A percentile compares a stretch with the other conserved stretches of the same genome.
phyloP scores from a whole-genome alignment of 2,113 vertebrate species.

The Sinosuthora webbiana region DNA sequence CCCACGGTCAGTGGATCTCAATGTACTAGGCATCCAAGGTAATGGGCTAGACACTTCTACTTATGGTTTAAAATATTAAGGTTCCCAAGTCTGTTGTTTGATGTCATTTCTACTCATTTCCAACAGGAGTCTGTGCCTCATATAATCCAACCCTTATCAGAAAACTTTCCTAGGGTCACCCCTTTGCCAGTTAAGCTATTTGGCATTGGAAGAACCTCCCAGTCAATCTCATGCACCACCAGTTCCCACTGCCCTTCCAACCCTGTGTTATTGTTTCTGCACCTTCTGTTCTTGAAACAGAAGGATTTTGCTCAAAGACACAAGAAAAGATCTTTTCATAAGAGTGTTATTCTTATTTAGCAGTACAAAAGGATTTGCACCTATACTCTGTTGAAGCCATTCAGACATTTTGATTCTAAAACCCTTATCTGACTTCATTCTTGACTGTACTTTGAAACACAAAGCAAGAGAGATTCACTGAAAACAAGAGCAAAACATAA shows the following conservation, averaged over 20 bases:
- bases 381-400: not conserved
- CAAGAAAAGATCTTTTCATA: not conserved
- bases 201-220: not conserved
- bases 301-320: not conserved
- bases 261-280: not conserved
- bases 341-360: not conserved
- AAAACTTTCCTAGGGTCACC: not conserved
- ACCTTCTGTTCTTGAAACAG: not conserved
- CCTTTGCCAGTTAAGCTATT: not conserved
- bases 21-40: not conserved
- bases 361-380: not conserved
- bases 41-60: not conserved
- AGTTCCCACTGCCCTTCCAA: not conserved
- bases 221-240: fast-evolving
- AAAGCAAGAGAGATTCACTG: conserved; percentile 36
- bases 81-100: not conserved
- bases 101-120: not conserved
- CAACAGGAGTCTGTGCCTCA: not conserved
- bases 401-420: not conserved
- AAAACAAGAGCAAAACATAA: conserved; percentile 35
- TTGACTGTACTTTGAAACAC: not conserved
- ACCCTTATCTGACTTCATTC: not conserved
- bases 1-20: not conserved
- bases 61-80: not conserved
- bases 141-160: not conserved